Percentiles rank a stretch among this genome's conserved stretches.
These are phyloP conservation scores for Mesopsocus fuscifrons DNA, from an alignment of 2,888 invertebrate genomes.

Conservation along the genomic window DNA sequence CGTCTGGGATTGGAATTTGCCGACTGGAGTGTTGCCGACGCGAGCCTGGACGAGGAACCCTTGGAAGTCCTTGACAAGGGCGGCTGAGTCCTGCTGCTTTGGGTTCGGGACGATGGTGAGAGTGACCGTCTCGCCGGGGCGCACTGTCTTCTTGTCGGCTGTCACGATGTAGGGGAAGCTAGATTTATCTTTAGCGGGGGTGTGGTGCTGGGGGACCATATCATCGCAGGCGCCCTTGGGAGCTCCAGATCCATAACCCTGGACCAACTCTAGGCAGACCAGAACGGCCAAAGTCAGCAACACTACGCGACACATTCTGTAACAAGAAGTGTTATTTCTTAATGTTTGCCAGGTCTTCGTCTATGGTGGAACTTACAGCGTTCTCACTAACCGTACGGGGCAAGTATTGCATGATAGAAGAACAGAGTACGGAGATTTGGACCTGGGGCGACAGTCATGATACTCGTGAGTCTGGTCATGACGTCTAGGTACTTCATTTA, in stretches of 20 bases:
- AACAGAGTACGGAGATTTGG: no score
- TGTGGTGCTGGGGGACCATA: conserved; percentile 47
- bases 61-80: conserved; percentile 31
- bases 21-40: conserved; percentile 36
- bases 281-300: not conserved
- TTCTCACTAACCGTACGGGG: no score
- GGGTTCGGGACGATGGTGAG: conserved; percentile 24
- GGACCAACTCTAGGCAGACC: not conserved
- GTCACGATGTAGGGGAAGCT: conserved; percentile 38
- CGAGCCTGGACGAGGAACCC: conserved; percentile 49
- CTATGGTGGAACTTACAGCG: no score
- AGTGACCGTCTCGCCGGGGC: conserved; percentile 10
- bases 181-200: conserved; percentile 29
- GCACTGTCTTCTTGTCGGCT: conserved; percentile 23
- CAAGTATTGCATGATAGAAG: no score
- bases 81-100: no score
- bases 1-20: conserved; percentile 35
- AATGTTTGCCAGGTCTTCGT: no score
- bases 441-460: no score
- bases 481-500: no score
- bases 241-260: conserved; percentile 41
- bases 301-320: not conserved
- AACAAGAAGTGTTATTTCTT: no score
- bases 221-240: conserved; percentile 41
- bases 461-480: no score